phyloP scores from a whole-genome alignment of 2,888 invertebrate species.

The Ferrisia virgata region DNA sequence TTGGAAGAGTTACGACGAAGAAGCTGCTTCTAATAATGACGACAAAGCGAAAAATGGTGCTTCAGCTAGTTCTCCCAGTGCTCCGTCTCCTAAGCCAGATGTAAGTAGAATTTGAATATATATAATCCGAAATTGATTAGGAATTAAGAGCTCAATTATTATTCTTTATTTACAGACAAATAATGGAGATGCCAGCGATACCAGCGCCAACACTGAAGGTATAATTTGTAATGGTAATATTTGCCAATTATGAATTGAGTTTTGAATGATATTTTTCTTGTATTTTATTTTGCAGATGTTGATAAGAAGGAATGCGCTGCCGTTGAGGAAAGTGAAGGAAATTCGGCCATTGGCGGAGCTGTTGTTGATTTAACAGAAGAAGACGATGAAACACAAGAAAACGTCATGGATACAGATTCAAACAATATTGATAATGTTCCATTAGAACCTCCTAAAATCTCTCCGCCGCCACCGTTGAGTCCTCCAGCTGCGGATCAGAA shows the following conservation, averaged over 20 bases:
- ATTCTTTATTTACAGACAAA: neutral
- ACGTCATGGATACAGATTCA: neutral
- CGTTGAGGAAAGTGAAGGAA: neutral
- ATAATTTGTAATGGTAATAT: neutral
- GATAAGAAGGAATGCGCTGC: neutral
- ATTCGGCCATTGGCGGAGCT: neutral
- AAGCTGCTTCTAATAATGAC: neutral
- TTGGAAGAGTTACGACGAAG: slow-evolving; percentile 69
- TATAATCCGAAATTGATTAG: neutral
- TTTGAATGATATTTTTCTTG: neutral
- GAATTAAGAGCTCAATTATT: neutral
- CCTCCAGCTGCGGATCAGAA: neutral
- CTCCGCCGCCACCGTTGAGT: neutral
- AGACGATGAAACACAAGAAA: neutral
- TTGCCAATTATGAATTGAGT: neutral
- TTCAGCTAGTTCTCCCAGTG: neutral
- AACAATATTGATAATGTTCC: neutral
- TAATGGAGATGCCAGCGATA: neutral
- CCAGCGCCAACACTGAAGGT: neutral
- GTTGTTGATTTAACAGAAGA: slow-evolving; percentile 16
- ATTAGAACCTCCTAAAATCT: neutral
- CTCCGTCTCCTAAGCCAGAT: neutral
- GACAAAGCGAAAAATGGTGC: neutral
- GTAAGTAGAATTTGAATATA: neutral
- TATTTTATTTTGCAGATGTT: neutral